phyloP scores from a whole-genome alignment of 2,888 invertebrate species.

The Strigamia maritima region DNA sequence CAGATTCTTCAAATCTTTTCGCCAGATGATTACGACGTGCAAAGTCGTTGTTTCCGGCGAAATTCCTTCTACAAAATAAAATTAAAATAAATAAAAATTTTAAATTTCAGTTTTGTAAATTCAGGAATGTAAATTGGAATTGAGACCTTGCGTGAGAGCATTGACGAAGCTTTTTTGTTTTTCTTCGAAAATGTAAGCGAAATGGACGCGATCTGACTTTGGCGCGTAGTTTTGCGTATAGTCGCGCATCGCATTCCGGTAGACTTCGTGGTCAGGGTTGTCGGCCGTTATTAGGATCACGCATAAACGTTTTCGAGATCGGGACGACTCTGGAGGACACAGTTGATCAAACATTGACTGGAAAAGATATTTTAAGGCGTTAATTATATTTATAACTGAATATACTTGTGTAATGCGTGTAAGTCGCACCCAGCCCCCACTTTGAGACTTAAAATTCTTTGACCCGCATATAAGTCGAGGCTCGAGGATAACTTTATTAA shows the following conservation, averaged over 20 bases:
- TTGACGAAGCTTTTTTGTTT: conserved; percentile 77
- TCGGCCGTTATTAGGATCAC: conserved; percentile 70
- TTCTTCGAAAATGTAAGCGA: conserved; percentile 81
- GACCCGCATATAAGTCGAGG: too few species aligned
- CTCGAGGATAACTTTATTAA: too few species aligned
- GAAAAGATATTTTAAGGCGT: conserved; percentile 40
- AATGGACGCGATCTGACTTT: conserved; percentile 68
- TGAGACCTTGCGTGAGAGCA: conserved; percentile 60
- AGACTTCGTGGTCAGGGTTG: conserved; percentile 59
- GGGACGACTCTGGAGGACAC: conserved; percentile 84
- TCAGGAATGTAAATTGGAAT: neutral
- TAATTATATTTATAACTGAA: too few species aligned
- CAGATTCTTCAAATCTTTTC: conserved; percentile 76
- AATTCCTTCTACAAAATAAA: neutral
- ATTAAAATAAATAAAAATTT: neutral
- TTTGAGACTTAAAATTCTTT: too few species aligned
- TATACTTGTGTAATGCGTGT: too few species aligned
- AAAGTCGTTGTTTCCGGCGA: neutral
- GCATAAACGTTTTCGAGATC: conserved; percentile 69
- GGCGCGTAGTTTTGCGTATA: conserved; percentile 63
- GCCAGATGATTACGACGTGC: conserved; percentile 78
- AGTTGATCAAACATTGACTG: conserved; percentile 72
- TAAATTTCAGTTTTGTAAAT: too few species aligned
- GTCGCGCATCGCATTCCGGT: conserved; percentile 67
- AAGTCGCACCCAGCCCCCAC: too few species aligned